Evolutionary conservation across 2,888 invertebrate genomes (phyloP), one percentile per base, ranked within the genome.

Genomic region (Macrostomum cliftonense): DNA sequence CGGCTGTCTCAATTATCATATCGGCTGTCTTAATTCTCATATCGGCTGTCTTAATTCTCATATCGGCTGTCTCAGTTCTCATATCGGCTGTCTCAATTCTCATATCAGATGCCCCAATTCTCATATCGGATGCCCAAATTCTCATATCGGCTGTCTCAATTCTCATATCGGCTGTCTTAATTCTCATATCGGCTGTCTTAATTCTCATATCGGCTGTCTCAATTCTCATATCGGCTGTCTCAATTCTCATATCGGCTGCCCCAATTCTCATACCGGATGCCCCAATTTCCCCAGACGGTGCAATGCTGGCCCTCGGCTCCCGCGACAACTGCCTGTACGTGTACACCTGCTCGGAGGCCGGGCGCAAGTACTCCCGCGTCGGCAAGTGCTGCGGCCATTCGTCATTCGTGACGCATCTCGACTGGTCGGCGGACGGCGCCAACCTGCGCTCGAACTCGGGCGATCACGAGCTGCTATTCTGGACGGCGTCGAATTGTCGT

Each of bases 371-470:
- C 71, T 78, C 78, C 55, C 76, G 84, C 53, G 76, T 84, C 54
- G 87, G 87, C 39, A 78, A 82, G 63, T 88, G 88, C 68, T 75
- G 80, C 73, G 88, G 87, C 54, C 88, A 88, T 71, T 84, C 87
- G 0, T 86, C 83, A 67, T 85, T 78, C 65, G 78, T 89, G 52
- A 83, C 82, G 0, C 86, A 87, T 63, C 62, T 89, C 57, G 89
- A 89, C 67, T 89, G 87, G 87, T 83, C 86, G 0, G 73, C 73
- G 7, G 83, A 87, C 66, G 79, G 80, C 57, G 80, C 82, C 63
- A 79, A 78, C 63, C 72, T 89, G 40, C 77, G 83, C 58, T 83
- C 82, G 60, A 88, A 86, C 68, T 86, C 86, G 1, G 86, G 83
- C 47, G 87, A 88, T 66, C 84, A 86, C 61, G 88, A 88, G 68